Evolutionary conservation across 53 echinoderm and acorn worm species (phyloP).

Genomic region (Luidia sarsii): DNA sequence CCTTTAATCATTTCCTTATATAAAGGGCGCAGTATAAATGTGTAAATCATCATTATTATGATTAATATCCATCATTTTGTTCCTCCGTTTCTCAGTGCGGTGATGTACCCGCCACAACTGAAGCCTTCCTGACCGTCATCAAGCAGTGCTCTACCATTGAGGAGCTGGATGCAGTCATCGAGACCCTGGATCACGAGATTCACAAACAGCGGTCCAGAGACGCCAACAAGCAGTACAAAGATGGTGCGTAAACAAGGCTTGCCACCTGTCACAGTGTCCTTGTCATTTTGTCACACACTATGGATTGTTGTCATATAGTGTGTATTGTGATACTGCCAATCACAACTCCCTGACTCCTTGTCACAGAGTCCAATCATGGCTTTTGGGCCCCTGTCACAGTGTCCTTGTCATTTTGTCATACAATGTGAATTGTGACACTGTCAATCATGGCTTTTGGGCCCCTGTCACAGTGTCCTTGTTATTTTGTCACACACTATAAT

Average conservation of each 20-base stretch:
- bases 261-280: too few species aligned
- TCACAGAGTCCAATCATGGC: too few species aligned
- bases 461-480: too few species aligned
- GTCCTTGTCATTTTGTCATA: too few species aligned
- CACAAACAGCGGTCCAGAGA: slow-evolving; percentile 86
- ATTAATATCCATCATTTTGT: background rate
- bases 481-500: too few species aligned
- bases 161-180: slow-evolving; percentile 87
- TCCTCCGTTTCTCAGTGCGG: slow-evolving; percentile 55
- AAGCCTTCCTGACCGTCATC: slow-evolving; percentile 83
- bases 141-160: slow-evolving; percentile 84
- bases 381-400: too few species aligned
- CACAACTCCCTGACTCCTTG: too few species aligned
- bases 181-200: slow-evolving; percentile 87
- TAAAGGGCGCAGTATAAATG: too few species aligned
- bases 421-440: background rate
- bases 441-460: too few species aligned
- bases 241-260: slow-evolving; percentile 81
- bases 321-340: background rate
- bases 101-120: slow-evolving; percentile 86
- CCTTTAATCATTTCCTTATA: too few species aligned
- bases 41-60: too few species aligned
- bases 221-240: slow-evolving; percentile 74
- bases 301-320: background rate
- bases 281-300: slow-evolving; percentile 6